Evolutionary conservation across 2,888 invertebrate species (phyloP).

Genomic region (Xestoiulus laeticollis): DNA sequence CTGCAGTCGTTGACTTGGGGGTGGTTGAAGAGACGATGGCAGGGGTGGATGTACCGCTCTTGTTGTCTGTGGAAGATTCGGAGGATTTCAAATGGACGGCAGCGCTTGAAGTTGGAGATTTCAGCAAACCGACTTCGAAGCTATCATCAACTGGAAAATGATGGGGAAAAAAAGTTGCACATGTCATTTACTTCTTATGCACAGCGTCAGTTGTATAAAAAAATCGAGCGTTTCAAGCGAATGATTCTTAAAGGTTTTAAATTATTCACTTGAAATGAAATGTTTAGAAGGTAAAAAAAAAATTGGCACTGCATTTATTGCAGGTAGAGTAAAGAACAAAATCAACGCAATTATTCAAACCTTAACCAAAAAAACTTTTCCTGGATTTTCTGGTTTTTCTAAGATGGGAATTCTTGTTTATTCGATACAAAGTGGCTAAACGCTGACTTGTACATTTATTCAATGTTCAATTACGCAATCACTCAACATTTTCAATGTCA

Average conservation of each 20-base stretch:
- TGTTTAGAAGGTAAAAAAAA: constrained; percentile 6
- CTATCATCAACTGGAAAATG: constrained; percentile 30
- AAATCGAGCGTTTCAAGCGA: not conserved
- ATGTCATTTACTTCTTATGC: not conserved
- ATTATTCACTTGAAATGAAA: constrained; percentile 7
- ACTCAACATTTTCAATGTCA: no score
- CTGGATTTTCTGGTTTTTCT: not conserved
- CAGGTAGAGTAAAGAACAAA: not conserved
- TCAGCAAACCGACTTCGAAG: not conserved
- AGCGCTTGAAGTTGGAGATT: constrained; percentile 2
- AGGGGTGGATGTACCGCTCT: not conserved
- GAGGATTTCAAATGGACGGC: constrained; percentile 17
- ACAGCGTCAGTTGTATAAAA: not conserved
- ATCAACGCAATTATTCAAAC: not conserved
- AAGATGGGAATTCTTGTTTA: not conserved
- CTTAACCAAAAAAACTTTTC: not conserved
- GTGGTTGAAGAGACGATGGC: not conserved
- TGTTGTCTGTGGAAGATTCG: not conserved
- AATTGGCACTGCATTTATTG: not conserved
- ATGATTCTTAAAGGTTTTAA: not conserved
- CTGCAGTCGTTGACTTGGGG: not conserved
- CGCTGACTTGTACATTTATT: no score
- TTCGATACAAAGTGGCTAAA: no score
- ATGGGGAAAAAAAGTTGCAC: not conserved
- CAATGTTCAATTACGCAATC: no score